Base-by-base conservation (phyloP, 2,888 invertebrate genomes). In the Apotomis capreana region DNA sequence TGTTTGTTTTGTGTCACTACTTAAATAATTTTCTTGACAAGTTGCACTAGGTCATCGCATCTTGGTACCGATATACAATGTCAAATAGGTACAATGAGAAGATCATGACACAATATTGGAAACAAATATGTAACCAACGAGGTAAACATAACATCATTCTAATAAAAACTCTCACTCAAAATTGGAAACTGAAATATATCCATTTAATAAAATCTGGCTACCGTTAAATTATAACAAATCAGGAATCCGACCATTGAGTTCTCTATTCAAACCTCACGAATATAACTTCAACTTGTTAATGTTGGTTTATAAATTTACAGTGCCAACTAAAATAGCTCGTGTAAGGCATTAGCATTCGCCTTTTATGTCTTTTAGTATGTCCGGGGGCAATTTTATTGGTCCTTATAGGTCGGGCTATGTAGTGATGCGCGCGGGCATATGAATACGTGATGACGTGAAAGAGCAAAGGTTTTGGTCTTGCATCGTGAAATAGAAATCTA, bases 301-400 rank as follows among this genome's bases (percentile, higher is more conserved):
- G 70, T 68, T 70, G 58, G 62, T 55, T 67, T 74, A 70, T 74
- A 74, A 67, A 70, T 74, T 74, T 74, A 70, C 59, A 68, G 74
- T 57, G 67, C 70, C 74, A 74, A 74, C 70, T 70, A 70, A 70
- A 74, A 74, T 74, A 74, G 70, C 58, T 68, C 62, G 74, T 70
- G 73, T 74, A 70, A 60, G 63, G 74, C 70, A 78, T 77, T 78
- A 76, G 78, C 76, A 77, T 76, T 74, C 63, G 71, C 73, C 78
- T 72, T 80, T 78, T 77, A 78, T 73, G 79, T 76, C 74, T 75
- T 76, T 76, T 75, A 74, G 75, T 69, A 75, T 76, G 71, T 69
- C 69, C 71, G 64, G 72, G 55, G 65, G 69, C 68, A 70, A 62
- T 74, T 76, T 77, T 77, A 77, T 76, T 72, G 69, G 72, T 74